Evolutionary conservation across 2,797 vertebrate genomes (phyloP).

Genomic region (Mionectes olivaceus): DNA sequence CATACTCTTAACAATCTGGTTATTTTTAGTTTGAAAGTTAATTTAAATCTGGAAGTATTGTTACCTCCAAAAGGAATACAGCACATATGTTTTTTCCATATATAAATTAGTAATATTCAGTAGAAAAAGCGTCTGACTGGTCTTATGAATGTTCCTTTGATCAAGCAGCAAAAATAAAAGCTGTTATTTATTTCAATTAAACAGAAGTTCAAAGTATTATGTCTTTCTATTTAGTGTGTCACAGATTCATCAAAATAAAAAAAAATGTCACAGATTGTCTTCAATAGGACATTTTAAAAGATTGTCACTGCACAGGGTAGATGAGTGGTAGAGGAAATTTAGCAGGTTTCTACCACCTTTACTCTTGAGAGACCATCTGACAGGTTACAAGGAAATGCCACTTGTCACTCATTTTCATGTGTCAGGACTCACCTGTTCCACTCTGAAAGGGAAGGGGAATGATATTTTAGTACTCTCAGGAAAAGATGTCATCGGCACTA

Average conservation of each 20-base stretch:
- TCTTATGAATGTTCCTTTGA: background rate
- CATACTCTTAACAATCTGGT: background rate
- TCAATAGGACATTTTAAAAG: background rate
- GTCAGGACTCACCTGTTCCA: background rate
- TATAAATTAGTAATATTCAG: background rate
- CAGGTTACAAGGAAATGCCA: background rate
- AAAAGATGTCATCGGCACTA: background rate
- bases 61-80: background rate
- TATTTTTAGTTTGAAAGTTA: background rate
- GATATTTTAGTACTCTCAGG: background rate
- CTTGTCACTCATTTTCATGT: background rate
- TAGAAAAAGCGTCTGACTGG: background rate
- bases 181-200: background rate
- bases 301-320: background rate
- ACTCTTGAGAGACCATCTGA: background rate
- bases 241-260: background rate
- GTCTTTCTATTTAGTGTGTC: background rate
- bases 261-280: background rate
- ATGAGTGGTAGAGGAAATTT: background rate
- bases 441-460: rapidly evolving
- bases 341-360: background rate
- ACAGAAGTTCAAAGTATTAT: background rate
- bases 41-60: background rate
- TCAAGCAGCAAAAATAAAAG: background rate
- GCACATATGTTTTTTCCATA: background rate